A percentile compares a stretch with the other conserved stretches of the same genome.
Evolutionary conservation across 2,888 invertebrate genomes (phyloP).

Genomic region (Tridacna gigas): DNA sequence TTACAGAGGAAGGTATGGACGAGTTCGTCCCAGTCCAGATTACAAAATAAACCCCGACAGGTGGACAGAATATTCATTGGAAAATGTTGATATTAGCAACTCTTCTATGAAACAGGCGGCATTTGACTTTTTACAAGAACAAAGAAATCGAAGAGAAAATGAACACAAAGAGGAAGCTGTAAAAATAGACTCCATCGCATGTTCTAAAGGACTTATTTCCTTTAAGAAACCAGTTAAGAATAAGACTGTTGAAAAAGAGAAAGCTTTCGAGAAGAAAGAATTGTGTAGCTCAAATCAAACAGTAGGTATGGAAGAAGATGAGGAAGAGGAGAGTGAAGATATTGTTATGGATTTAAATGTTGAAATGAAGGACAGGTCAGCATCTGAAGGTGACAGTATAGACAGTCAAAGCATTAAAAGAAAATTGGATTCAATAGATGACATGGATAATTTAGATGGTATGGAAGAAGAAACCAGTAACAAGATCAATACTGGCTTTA

Average conservation of each 20-base stretch:
- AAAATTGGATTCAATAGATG: slow-evolving; percentile 29
- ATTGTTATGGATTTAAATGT: slow-evolving; percentile 13
- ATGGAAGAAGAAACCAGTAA: neutral
- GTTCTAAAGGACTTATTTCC: slow-evolving; percentile 73
- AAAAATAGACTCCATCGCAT: slow-evolving; percentile 65
- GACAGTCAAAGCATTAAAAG: slow-evolving; percentile 17
- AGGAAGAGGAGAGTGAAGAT: slow-evolving; percentile 4
- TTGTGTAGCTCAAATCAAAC: neutral
- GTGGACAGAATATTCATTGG: slow-evolving; percentile 92
- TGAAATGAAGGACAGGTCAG: slow-evolving; percentile 13
- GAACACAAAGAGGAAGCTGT: slow-evolving; percentile 54
- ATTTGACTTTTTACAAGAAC: slow-evolving; percentile 90
- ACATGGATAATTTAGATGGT: neutral
- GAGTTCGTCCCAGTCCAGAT: slow-evolving; percentile 72
- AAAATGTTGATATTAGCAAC: slow-evolving; percentile 94
- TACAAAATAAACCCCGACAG: slow-evolving; percentile 91
- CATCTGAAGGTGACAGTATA: neutral
- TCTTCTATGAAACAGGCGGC: slow-evolving; percentile 92
- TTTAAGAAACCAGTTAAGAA: slow-evolving; percentile 64
- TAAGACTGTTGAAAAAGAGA: slow-evolving; percentile 19
- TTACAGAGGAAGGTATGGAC: slow-evolving; percentile 24
- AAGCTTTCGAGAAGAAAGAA: slow-evolving; percentile 15
- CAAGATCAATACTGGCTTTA: slow-evolving; percentile 34
- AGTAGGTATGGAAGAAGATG: slow-evolving; percentile 11
- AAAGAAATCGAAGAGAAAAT: slow-evolving; percentile 76